Evolutionary conservation across 2,797 vertebrate genomes (phyloP).

Genomic region (Rousettus madagascariensis): DNA sequence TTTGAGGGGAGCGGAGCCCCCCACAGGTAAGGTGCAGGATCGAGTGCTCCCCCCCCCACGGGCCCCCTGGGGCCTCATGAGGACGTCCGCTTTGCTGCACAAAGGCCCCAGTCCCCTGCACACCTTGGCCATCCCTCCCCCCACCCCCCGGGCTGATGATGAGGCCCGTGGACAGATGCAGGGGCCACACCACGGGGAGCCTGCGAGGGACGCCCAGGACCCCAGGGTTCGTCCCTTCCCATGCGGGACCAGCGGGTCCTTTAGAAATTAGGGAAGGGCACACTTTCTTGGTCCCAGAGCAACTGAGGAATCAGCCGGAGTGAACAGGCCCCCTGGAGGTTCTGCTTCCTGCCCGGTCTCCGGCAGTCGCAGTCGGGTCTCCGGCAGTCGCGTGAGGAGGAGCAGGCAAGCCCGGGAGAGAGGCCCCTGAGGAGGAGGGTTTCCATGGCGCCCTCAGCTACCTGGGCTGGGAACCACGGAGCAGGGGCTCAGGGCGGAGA

Average conservation of each 20-base stretch:
- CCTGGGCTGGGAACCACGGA: accelerated
- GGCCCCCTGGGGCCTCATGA: no score
- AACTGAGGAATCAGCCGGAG: accelerated
- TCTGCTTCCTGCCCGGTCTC: no score
- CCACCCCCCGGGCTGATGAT: neutral
- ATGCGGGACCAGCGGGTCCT: accelerated
- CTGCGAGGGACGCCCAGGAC: neutral
- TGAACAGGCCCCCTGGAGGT: accelerated
- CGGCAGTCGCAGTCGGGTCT: no score
- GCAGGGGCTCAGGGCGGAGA: neutral
- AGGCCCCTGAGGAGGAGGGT: neutral
- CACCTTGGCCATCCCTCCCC: accelerated
- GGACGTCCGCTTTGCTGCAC: accelerated
- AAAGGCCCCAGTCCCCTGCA: neutral
- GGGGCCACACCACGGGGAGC: neutral
- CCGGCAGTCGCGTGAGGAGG: neutral
- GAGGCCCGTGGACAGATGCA: neutral
- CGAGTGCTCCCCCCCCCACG: no score
- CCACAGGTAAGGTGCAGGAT: no score
- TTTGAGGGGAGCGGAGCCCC: no score
- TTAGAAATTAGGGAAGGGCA: neutral
- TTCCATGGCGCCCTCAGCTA: neutral
- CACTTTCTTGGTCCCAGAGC: neutral
- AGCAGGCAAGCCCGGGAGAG: neutral
- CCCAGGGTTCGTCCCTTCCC: neutral